Conservation (phyloP, 2,797 vertebrate species). For the Pelodytes ibericus region DNA sequence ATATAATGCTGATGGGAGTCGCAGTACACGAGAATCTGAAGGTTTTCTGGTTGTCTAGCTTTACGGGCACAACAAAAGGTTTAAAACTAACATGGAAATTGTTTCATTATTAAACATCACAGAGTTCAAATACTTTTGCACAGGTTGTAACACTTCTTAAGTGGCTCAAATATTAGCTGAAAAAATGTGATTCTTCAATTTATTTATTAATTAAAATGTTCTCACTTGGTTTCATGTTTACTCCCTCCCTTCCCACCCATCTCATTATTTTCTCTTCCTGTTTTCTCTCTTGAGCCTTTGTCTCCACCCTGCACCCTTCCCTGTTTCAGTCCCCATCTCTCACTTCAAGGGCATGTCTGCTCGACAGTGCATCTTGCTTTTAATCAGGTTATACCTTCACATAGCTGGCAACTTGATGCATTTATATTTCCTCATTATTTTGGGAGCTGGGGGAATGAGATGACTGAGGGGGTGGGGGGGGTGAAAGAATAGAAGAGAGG, state of each 20-base stretch:
- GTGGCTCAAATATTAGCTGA: no score
- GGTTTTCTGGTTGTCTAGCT: no score
- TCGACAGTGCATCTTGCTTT: conserved; percentile 57
- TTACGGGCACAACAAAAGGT: no score
- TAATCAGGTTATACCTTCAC: conserved; percentile 59
- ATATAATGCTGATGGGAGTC: no score
- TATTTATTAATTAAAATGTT: conserved; percentile 12
- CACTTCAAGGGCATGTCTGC: conserved; percentile 66
- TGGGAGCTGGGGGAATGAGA: conserved; percentile 69
- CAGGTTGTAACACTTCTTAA: no score
- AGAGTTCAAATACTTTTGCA: no score
- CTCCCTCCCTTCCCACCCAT: conserved; percentile 7
- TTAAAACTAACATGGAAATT: no score
- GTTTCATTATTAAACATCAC: no score
- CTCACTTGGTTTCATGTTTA: conserved; percentile 7
- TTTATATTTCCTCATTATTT: conserved; percentile 77
- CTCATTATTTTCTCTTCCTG: conserved; percentile 39
- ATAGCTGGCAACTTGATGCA: conserved; percentile 70
- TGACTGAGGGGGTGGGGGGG: conserved; percentile 63
- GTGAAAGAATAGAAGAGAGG: conserved; percentile 21
- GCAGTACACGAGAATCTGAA: no score
- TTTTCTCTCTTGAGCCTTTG: conserved; percentile 33
- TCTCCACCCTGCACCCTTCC: conserved; percentile 28
- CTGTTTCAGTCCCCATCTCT: conserved; percentile 61
- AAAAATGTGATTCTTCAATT: background rate